Evolutionary conservation across 2,797 vertebrate genomes (phyloP).

Genomic region (Borostomias antarcticus): DNA sequence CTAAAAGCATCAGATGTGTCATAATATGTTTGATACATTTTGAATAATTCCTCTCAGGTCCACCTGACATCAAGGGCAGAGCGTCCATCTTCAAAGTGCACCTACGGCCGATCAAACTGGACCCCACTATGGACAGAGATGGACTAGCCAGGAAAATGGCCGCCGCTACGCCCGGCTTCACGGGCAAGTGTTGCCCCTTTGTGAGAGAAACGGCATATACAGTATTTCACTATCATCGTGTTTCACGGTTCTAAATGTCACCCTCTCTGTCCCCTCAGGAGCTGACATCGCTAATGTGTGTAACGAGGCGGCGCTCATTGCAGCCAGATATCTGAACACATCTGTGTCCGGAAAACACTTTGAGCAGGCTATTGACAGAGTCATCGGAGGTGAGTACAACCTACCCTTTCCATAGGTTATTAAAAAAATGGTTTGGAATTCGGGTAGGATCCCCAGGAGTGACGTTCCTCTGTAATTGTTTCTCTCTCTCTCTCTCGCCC

Average conservation of each 20-base stretch:
- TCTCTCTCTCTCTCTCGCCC: background rate
- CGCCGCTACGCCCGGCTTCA: conserved; percentile 78
- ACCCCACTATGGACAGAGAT: conserved; percentile 63
- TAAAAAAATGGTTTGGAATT: too few species aligned
- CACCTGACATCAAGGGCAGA: conserved; percentile 83
- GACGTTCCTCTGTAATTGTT: background rate
- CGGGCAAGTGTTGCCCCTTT: conserved; percentile 62
- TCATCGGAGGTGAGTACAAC: conserved; percentile 74
- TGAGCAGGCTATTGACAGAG: conserved; percentile 80
- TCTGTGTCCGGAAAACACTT: conserved; percentile 73
- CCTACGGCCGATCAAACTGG: conserved; percentile 77
- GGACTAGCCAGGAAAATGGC: conserved; percentile 76
- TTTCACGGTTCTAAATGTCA: background rate
- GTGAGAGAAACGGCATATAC: background rate
- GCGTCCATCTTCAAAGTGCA: conserved; percentile 84
- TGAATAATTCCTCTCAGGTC: conserved; percentile 59
- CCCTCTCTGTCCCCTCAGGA: conserved; percentile 52
- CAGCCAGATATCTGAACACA: conserved; percentile 66
- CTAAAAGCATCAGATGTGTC: background rate
- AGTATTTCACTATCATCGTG: conserved; percentile 12
- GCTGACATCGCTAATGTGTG: conserved; percentile 80
- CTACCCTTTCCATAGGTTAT: too few species aligned
- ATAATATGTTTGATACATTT: background rate
- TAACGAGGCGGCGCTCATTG: conserved; percentile 80
- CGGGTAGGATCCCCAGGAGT: too few species aligned